A percentile compares a stretch with the other conserved stretches of the same genome.
Evolutionary conservation across 2,797 vertebrate genomes (phyloP).

Genomic region (Bufotes viridis): DNA sequence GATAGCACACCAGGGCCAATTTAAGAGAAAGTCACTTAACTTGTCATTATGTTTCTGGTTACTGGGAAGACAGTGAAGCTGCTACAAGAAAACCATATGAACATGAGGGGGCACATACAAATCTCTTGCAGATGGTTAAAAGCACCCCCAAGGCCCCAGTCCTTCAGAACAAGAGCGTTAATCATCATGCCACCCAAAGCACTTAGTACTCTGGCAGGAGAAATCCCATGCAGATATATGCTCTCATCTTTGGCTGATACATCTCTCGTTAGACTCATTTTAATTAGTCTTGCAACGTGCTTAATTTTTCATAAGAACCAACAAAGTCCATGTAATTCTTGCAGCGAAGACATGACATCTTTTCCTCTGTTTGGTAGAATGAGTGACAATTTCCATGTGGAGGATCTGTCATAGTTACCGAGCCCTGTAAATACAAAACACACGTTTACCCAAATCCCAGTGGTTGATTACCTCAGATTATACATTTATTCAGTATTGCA

Average conservation of each 20-base stretch:
- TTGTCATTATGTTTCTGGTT: neutral
- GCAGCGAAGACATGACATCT: neutral
- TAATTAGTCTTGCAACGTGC: neutral
- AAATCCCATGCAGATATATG: neutral
- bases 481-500: slow-evolving; percentile 56
- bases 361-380: slow-evolving; percentile 11
- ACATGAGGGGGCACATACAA: slow-evolving; percentile 1
- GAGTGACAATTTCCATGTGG: slow-evolving; percentile 39
- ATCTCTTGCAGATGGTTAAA: slow-evolving; percentile 6
- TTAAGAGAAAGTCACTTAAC: neutral
- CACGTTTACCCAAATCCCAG: slow-evolving; percentile 45
- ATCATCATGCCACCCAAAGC: slow-evolving; percentile 14
- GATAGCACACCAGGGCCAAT: neutral
- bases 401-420: slow-evolving; percentile 25
- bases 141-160: neutral
- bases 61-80: neutral
- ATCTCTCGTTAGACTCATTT: neutral
- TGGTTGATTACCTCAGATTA: slow-evolving; percentile 56
- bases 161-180: neutral
- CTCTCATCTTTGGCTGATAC: slow-evolving; percentile 18
- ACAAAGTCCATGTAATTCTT: neutral
- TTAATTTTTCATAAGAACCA: slow-evolving; percentile 15
- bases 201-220: neutral
- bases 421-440: slow-evolving; percentile 40
- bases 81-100: neutral